Evolutionary conservation across 2,888 invertebrate species (phyloP), one percentile per base, ranked within the genome.

Genomic region (Lutraria lutraria): DNA sequence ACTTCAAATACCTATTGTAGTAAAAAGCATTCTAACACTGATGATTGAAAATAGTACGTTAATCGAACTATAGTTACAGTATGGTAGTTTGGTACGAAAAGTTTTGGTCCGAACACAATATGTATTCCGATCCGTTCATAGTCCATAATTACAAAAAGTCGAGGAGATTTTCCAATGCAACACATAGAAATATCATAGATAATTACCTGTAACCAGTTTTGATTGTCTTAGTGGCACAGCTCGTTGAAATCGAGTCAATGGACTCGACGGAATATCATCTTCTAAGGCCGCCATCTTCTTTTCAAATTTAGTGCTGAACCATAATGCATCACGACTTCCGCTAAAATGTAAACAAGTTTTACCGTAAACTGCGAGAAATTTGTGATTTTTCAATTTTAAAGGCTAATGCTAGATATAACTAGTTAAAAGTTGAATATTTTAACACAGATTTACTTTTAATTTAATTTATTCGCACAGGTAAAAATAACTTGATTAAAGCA

Each of bases 241-340:
- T 63, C 92, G 81, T 81, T 92, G 89, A 80, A 92, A 92, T 85
- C 90, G 56, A 0, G 90, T 85, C 52, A 92, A 72, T 25, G 92
- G 92, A 86, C 92, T 92, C 0, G 87, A 81, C 13, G 92, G 90
- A 31, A 86, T 31, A 16, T 90, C 92, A 52, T 90, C 92, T 16
- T 92, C 92, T 31, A 90, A 60, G 52, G 92, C 90, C 53, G 92
- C 92, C 92, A 92, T 92, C 85, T 92, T 92, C 90, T 88, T 92
- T 92, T 92, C 92, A 90, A 92, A 92, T 92, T 92, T 92, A 83
- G 90, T 89, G 88, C 92, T 92, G 81, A 92, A 92, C 92, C 92
- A 92, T 53, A 92, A 89, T 92, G 89, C 92, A 88, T 86, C 87
- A 43, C 83, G 82, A 87, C 89, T 89, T 92, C 92, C 92, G 92